Evolutionary conservation across 2,113 vertebrate species (phyloP), one percentile per base, ranked within the genome.

Genomic region (Tragelaphus imberbis): DNA sequence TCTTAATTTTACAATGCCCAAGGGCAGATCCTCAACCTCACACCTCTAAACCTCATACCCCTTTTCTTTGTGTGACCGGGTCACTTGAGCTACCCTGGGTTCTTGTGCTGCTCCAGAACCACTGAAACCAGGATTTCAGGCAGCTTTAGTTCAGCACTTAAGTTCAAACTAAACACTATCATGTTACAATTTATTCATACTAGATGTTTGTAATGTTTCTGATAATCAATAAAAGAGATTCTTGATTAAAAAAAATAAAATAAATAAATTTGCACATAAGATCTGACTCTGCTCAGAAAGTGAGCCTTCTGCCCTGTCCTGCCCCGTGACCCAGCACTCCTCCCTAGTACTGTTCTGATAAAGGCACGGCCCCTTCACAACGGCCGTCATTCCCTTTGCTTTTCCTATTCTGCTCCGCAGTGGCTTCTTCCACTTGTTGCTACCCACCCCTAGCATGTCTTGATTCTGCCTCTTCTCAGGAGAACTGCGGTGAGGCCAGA

Each of bases 301-400:
- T 0, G 15, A 92, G 44, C 44, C 23, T 36, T 53, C 30, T 7
- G 3, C 16, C 10, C 61, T 40, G 13, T 5, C 27, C 75, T 55
- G 9, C 13, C 6, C 51, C 15, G 23, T 30, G 23, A 65, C 40
- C 53, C 25, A 33, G 88, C 8, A 14, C 25, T 16, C 16, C 8
- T 13, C 25, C 30, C 44, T 28, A 6, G 40, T 1, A 0, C 81
- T 71, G 25, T 33, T 56, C 59, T 61, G 58, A 79, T 36, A 25
- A 30, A 79, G 30, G 27, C 30, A 7, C 0, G 53, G 5, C 40
- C 17, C 10, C 27, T 17, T 5, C 23, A 19, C 12, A 28, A 40
- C 5, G n/a, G 16, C 33, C 19, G 14, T 0, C 1, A 3, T 2
- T 13, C 11, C 25, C 33, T 36, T 15, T 15, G 17, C 2, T 40